These are phyloP conservation scores for Acanthosepion pharaonis DNA, from an alignment of 2,888 invertebrate species.

Conservation along the genomic window DNA sequence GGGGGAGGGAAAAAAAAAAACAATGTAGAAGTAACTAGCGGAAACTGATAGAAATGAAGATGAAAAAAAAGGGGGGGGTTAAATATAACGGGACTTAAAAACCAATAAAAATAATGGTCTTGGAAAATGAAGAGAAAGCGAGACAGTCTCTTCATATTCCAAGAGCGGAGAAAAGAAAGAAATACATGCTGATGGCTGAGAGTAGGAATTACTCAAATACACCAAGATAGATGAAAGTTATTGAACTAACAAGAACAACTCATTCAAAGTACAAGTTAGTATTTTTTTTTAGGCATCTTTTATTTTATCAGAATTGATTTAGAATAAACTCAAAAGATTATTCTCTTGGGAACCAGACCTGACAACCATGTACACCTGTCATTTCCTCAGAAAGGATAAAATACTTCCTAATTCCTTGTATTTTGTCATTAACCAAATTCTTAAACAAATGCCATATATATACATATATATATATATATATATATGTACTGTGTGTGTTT, in stretches of 20 bases:
- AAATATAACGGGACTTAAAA: too few species aligned
- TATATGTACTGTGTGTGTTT: not conserved
- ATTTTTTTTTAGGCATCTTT: not conserved
- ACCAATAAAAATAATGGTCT: too few species aligned
- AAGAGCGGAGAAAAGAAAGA: not conserved
- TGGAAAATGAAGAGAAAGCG: too few species aligned
- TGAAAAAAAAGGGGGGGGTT: too few species aligned
- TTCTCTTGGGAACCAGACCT: not conserved
- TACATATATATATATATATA: not conserved
- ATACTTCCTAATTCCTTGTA: not conserved
- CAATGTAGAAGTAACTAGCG: too few species aligned
- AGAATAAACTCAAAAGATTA: not conserved
- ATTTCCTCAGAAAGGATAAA: not conserved
- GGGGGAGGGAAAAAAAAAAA: too few species aligned
- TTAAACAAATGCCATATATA: not conserved
- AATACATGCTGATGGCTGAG: not conserved
- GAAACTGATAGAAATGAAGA: too few species aligned
- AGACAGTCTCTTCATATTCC: too few species aligned
- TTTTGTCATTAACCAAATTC: not conserved
- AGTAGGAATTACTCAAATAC: not conserved
- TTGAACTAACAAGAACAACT: not conserved
- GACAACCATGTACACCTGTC: not conserved
- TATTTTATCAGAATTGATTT: slow-evolving; percentile 33
- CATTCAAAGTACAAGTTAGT: not conserved
- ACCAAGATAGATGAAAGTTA: not conserved